Evolutionary conservation across 2,113 vertebrate species (phyloP).

Genomic region (Hemiscyllium ocellatum): DNA sequence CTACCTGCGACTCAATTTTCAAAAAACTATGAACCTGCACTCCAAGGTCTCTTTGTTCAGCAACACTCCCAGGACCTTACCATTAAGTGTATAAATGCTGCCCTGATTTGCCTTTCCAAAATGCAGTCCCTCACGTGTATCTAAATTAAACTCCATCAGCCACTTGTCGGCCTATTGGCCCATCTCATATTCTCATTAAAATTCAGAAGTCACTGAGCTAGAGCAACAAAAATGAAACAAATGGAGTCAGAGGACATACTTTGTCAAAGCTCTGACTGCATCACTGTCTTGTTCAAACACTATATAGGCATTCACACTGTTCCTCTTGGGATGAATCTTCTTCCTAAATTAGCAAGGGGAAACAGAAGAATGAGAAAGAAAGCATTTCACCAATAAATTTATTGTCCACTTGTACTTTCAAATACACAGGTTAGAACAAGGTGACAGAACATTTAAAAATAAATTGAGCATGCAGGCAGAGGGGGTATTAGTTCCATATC

Average conservation of each 20-base stretch:
- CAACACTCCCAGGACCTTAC: too few relatives aligned
- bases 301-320: constrained; percentile 81
- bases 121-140: too few relatives aligned
- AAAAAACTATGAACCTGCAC: too few relatives aligned
- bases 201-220: background rate
- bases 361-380: background rate
- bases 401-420: background rate
- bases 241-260: constrained; percentile 53
- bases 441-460: background rate
- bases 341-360: constrained; percentile 54
- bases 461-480: background rate
- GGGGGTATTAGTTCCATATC: background rate
- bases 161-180: too few relatives aligned
- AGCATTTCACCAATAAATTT: background rate
- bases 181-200: background rate
- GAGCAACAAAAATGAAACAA: too few relatives aligned
- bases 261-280: constrained; percentile 63
- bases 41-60: too few relatives aligned
- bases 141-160: too few relatives aligned
- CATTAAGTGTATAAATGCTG: too few relatives aligned
- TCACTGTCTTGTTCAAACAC: constrained; percentile 73
- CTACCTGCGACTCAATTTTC: too few relatives aligned
- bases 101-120: too few relatives aligned
- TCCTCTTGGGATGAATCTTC: constrained; percentile 71
- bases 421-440: background rate